phyloP scores from a whole-genome alignment of 1,140 invertebrate genomes.

The Psilanteris sp. region DNA sequence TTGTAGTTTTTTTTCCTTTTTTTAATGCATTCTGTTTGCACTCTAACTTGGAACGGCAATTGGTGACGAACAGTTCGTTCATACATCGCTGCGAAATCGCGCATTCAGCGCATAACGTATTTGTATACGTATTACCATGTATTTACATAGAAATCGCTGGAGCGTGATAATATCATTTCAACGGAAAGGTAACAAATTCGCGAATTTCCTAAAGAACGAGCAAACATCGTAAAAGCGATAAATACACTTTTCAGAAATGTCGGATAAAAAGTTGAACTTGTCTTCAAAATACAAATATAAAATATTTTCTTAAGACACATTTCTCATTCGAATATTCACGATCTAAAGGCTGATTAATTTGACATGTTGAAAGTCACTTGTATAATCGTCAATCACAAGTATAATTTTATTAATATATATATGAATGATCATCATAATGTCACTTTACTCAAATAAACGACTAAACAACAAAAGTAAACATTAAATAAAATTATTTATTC shows the following conservation, averaged over 20 bases:
- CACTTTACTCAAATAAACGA: no score
- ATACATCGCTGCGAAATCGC: slow-evolving; percentile 57
- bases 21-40: slow-evolving; percentile 57
- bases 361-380: slow-evolving; percentile 16
- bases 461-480: no score
- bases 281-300: slow-evolving; percentile 37
- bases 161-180: slow-evolving; percentile 66
- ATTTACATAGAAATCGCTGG: slow-evolving; percentile 65
- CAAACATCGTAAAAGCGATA: slow-evolving; percentile 62
- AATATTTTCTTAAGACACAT: slow-evolving; percentile 34
- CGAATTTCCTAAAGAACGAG: slow-evolving; percentile 64
- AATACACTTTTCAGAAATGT: slow-evolving; percentile 55
- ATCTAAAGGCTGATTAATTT: slow-evolving; percentile 41
- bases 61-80: slow-evolving; percentile 59
- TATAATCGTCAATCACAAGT: slow-evolving; percentile 3
- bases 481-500: no score
- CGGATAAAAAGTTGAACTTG: slow-evolving; percentile 53
- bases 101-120: slow-evolving; percentile 63
- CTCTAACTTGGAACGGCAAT: slow-evolving; percentile 51
- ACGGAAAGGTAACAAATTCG: slow-evolving; percentile 66
- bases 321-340: slow-evolving; percentile 6
- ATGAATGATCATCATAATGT: no score
- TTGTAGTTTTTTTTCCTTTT: slow-evolving; percentile 57
- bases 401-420: no score
- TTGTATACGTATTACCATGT: slow-evolving; percentile 66